These are phyloP conservation scores for Channa striata DNA, from an alignment of 2,797 vertebrate species.

Conservation along the genomic window DNA sequence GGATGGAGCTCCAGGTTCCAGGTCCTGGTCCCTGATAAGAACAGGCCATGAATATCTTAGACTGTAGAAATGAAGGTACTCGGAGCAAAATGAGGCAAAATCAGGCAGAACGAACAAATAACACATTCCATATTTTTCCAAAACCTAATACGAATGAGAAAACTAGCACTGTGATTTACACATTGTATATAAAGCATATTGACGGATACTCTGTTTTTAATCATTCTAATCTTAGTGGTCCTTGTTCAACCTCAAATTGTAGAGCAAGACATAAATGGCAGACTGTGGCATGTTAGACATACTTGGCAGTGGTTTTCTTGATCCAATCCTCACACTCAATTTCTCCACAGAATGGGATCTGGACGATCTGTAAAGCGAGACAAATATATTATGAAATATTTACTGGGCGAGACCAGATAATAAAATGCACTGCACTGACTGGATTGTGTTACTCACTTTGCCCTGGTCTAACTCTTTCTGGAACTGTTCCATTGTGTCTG, in stretches of 20 bases:
- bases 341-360: conserved; percentile 97
- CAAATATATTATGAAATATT: neutral
- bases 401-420: neutral
- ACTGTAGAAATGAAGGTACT: neutral
- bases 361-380: conserved; percentile 86
- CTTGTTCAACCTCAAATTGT: neutral
- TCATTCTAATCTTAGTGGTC: neutral
- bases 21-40: conserved; percentile 92
- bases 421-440: neutral
- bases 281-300: conserved; percentile 42
- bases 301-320: conserved; percentile 98
- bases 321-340: conserved; percentile 98
- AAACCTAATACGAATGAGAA: neutral
- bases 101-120: neutral
- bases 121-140: neutral
- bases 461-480: conserved; percentile 93
- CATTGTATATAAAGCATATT: neutral
- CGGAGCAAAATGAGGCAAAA: neutral
- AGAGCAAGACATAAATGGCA: neutral
- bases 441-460: conserved; percentile 84
- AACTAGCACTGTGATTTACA: neutral
- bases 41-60: conserved; percentile 15
- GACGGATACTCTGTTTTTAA: neutral
- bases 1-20: conserved; percentile 95
- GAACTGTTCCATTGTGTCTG: conserved; percentile 92